These are phyloP conservation scores for Bradypus variegatus DNA, from an alignment of 2,797 vertebrate genomes.

Conservation along the genomic window DNA sequence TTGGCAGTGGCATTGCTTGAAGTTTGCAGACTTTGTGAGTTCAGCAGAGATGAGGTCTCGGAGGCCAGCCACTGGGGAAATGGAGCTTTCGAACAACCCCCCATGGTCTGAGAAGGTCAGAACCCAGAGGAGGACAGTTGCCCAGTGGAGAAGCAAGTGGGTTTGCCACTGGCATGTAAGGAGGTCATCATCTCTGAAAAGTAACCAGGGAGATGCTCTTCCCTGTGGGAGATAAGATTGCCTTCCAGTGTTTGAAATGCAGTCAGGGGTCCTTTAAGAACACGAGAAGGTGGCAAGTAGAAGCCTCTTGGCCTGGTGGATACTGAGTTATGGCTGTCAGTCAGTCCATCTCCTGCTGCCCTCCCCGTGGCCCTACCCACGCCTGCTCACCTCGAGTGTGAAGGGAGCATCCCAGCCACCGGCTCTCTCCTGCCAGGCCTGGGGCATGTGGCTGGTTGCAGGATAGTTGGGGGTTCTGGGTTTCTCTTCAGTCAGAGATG, in stretches of 20 bases:
- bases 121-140: neutral
- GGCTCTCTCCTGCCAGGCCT: neutral
- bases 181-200: constrained; percentile 35
- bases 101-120: neutral
- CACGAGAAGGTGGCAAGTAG: constrained; percentile 6
- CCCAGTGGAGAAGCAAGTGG: neutral
- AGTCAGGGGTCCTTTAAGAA: constrained; percentile 50
- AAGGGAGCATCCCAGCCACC: neutral
- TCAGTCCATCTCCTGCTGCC: constrained; percentile 8
- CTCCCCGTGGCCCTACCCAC: neutral
- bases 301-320: constrained; percentile 30
- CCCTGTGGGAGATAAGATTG: constrained; percentile 22
- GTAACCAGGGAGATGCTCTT: constrained; percentile 35
- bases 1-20: neutral
- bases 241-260: constrained; percentile 45
- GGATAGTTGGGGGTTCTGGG: neutral
- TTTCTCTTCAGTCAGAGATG: neutral
- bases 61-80: neutral
- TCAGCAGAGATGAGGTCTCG: neutral
- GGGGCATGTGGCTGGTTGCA: fast-evolving
- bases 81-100: neutral
- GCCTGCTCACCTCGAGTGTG: neutral
- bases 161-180: neutral
- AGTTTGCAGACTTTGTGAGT: neutral
- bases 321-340: constrained; percentile 41